Conservation (phyloP, 2,113 vertebrate genomes). For the Sylvia atricapilla region DNA sequence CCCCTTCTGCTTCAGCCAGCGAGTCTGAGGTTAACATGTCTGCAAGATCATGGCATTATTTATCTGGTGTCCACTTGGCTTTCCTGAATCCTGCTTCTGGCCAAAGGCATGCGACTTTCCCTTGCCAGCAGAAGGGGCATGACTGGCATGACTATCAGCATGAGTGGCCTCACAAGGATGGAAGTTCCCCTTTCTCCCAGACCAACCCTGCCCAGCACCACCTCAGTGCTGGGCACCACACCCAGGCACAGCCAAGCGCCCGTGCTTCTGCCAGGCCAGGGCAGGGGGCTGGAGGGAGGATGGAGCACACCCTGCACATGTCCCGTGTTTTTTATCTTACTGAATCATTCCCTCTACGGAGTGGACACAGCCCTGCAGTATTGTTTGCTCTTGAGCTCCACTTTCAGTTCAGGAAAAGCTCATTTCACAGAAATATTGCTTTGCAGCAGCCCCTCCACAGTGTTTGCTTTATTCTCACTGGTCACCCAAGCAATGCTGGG, state of each 20-base stretch:
- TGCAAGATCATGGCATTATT: not conserved
- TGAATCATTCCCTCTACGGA: not conserved
- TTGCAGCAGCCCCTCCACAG: not conserved
- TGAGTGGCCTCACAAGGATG: fast-evolving
- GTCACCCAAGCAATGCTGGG: not conserved
- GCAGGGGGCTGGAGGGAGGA: not conserved
- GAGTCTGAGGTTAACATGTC: not conserved
- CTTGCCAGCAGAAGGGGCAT: not conserved
- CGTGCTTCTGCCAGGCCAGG: not conserved
- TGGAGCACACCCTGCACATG: not conserved
- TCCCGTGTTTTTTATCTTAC: not conserved
- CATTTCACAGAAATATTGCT: not conserved
- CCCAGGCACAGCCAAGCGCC: not conserved
- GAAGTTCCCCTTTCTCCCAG: not conserved
- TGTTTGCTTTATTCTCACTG: not conserved
- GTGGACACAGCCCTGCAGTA: not conserved
- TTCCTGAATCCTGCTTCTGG: not conserved
- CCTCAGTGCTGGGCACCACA: fast-evolving
- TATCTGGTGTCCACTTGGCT: not conserved
- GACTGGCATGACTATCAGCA: not conserved
- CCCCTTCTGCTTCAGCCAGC: not conserved
- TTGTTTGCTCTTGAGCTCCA: not conserved
- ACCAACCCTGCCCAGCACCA: not conserved
- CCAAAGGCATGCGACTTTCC: not conserved
- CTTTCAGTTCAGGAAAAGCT: not conserved